Evolutionary conservation across 1,140 invertebrate species (phyloP), one percentile per base, ranked within the genome.

Genomic region (Rhopalosiphum maidis): DNA sequence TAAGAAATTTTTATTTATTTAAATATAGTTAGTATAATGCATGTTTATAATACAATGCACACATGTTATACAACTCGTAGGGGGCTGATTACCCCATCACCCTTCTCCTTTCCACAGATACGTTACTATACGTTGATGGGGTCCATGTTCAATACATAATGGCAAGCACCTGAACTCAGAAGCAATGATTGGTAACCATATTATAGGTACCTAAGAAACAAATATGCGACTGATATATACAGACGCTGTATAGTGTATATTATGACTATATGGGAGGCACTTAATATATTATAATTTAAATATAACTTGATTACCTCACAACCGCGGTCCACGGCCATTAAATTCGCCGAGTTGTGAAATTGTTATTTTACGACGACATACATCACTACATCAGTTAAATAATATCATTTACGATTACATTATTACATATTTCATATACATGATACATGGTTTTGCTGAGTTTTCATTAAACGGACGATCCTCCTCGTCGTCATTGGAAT

Each of bases 271-370:
- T 51, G 48, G 1, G 48, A 51, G 48, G 48, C 48, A 51, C 48
- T 15, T 46, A 46, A 46, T 85, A 41, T 25, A 41, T 41, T 41
- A 85, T 25, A 23, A 86, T 86, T 5, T 46, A 46, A 30, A 30
- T 86, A 48, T 48, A 87, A 87, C 86, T 46, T n/a, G 86, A 87
- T 87, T 30, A 87, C 86, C 86, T 87, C 86, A 87, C 43, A 87
- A 51, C 43, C 4, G 15, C 82, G 18, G 25, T 30, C 30, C 3
- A 41, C 23, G 37, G 43, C n/a, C 43, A 46, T 87, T 35, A 87
- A 87, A 87, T n/a, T 87, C 18, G 7, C 30, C 6, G 86, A 35
- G n/a, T 87, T 87, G 43, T 35, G 86, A 87, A 87, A 87, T 87
- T 15, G 9, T 48, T 87, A 85, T 83, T 25, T 51, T 41, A 37